Evolutionary conservation across 1,140 invertebrate species (phyloP).

Genomic region (Anoplolepis gracilipes): DNA sequence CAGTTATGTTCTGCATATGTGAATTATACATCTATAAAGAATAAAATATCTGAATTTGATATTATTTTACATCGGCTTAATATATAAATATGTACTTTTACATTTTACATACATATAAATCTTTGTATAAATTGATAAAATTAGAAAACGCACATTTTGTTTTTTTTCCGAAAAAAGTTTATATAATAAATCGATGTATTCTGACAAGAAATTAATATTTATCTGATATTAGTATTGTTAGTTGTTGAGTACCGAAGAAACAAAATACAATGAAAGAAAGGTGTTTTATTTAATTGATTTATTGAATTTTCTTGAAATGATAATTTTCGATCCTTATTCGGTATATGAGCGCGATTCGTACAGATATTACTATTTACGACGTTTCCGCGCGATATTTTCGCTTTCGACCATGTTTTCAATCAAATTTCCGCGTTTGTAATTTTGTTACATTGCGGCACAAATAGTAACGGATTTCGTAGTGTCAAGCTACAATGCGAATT

Average conservation of each 20-base stretch:
- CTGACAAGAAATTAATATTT: not conserved
- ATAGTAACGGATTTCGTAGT: constrained; percentile 54
- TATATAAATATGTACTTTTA: too few species aligned
- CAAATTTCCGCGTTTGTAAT: constrained; percentile 40
- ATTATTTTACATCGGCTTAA: not conserved
- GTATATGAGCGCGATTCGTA: not conserved
- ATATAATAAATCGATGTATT: not conserved
- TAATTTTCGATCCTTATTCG: not conserved
- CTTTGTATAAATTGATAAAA: not conserved
- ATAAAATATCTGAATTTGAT: not conserved
- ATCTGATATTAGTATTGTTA: not conserved
- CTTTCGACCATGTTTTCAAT: constrained; percentile 12
- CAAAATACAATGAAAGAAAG: not conserved
- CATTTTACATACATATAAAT: too few species aligned
- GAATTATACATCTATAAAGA: not conserved
- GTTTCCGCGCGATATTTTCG: not conserved
- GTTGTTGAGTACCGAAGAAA: not conserved
- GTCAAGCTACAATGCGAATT: constrained; percentile 67
- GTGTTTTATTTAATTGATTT: not conserved
- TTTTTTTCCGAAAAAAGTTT: not conserved
- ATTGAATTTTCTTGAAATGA: not conserved
- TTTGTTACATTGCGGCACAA: constrained; percentile 43
- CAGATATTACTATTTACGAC: not conserved
- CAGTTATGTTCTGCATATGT: not conserved
- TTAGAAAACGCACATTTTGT: not conserved